Conservation (phyloP, 2,797 vertebrate genomes). For the Acridotheres tristis region DNA sequence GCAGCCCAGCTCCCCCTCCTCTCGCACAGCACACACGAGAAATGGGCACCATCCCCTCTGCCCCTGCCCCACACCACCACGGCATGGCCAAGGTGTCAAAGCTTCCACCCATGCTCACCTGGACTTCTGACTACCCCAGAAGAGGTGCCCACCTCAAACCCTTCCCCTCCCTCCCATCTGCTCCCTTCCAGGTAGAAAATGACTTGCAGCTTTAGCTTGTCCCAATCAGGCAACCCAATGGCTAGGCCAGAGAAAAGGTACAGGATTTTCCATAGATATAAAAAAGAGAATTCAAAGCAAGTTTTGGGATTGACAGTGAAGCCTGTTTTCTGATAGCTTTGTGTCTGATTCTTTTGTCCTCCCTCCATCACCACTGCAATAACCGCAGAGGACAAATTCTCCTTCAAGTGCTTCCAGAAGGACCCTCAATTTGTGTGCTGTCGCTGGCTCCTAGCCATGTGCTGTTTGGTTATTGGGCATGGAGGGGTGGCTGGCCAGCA, state of each 20-base stretch:
- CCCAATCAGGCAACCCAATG: background rate
- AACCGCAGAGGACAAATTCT: background rate
- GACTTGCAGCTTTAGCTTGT: background rate
- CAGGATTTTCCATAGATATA: background rate
- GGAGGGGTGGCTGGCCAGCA: background rate
- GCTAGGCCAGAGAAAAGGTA: background rate
- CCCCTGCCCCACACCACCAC: fast-evolving
- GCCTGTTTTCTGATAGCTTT: background rate
- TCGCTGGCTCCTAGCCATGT: background rate
- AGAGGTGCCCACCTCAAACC: background rate
- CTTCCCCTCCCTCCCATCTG: background rate
- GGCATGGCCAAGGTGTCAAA: fast-evolving
- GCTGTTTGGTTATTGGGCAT: background rate
- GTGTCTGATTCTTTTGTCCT: background rate
- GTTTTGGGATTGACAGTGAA: background rate
- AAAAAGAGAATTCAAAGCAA: background rate
- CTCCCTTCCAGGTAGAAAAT: background rate
- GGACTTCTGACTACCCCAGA: background rate
- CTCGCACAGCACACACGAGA: fast-evolving
- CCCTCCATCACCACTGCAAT: background rate
- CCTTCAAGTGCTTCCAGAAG: background rate
- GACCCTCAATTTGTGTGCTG: background rate
- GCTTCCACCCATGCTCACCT: background rate
- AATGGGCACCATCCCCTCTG: background rate
- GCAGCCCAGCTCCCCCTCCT: background rate